Percentiles rank a stretch among this genome's conserved stretches.
phyloP scores from a whole-genome alignment of 2,888 invertebrate genomes.

The Drosophila greeni region DNA sequence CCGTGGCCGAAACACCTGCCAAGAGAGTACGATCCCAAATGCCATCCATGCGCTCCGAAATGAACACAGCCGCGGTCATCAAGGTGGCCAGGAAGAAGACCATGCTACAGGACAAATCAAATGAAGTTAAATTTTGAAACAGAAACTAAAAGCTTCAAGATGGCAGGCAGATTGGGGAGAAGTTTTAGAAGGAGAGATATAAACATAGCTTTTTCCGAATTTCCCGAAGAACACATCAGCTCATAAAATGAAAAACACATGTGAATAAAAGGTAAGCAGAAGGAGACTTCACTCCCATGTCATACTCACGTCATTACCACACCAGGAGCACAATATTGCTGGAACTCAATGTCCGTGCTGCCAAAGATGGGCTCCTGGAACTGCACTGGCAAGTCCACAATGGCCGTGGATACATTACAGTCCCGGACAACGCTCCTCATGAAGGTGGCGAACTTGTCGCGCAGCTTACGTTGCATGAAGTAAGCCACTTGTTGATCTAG shows the following conservation, averaged over 20 bases:
- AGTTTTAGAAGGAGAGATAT: no score
- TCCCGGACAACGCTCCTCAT: conserved; percentile 82
- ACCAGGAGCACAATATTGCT: conserved; percentile 91
- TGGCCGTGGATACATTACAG: conserved; percentile 82
- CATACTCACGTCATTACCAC: conserved; percentile 90
- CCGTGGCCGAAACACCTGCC: conserved; percentile 89
- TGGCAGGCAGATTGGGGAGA: background rate
- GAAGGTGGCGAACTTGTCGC: conserved; percentile 85
- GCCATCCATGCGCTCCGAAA: conserved; percentile 89
- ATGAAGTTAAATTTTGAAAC: background rate
- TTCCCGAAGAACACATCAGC: conserved; percentile 3
- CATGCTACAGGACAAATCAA: conserved; percentile 81
- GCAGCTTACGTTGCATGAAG: conserved; percentile 84
- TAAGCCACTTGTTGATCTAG: conserved; percentile 91
- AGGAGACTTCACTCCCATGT: no score
- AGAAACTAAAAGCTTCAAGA: background rate
- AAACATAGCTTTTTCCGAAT: background rate
- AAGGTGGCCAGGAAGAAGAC: conserved; percentile 91
- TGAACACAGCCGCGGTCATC: conserved; percentile 89
- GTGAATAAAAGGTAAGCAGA: conserved; percentile 10
- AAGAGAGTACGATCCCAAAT: conserved; percentile 92
- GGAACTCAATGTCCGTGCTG: conserved; percentile 83
- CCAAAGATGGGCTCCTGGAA: conserved; percentile 87
- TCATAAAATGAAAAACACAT: conserved; percentile 17
- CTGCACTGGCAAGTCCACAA: conserved; percentile 83